These are phyloP conservation scores for Lepidonotus clava DNA, from an alignment of 2,888 invertebrate genomes.

Conservation along the genomic window DNA sequence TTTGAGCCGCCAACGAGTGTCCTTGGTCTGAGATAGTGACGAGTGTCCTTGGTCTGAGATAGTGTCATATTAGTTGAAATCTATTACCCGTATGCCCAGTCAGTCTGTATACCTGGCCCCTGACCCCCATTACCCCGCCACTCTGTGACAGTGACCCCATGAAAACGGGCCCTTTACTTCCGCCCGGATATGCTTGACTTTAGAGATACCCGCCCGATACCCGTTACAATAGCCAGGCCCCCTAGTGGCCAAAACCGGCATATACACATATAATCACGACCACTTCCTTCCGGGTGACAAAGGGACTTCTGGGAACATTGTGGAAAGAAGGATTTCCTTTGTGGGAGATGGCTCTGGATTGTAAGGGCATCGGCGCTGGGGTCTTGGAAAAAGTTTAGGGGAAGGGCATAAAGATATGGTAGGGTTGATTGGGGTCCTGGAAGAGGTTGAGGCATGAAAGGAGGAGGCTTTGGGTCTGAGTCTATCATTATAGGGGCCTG, in stretches of 20 bases:
- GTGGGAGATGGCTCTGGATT: not conserved
- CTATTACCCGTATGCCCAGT: not conserved
- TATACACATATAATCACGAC: not conserved
- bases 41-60: not conserved
- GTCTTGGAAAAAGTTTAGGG: too few relatives aligned
- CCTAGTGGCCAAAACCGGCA: not conserved
- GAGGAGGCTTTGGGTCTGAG: not conserved
- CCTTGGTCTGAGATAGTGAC: not conserved
- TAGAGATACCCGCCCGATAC: not conserved
- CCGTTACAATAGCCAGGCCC: not conserved
- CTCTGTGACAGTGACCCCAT: slow-evolving; percentile 13
- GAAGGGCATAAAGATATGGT: too few relatives aligned
- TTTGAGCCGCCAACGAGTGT: not conserved
- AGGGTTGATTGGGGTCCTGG: not conserved
- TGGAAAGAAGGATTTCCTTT: not conserved
- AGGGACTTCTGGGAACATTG: not conserved
- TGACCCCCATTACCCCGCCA: not conserved
- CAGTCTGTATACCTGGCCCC: not conserved
- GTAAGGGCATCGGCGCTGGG: too few relatives aligned
- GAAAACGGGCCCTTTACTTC: not conserved
- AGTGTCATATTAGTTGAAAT: slow-evolving; percentile 23
- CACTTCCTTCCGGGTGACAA: not conserved
- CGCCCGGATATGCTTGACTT: not conserved
- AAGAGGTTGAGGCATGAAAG: not conserved
- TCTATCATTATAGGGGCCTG: not conserved